These are phyloP conservation scores for Venusia cambrica DNA, from an alignment of 2,888 invertebrate species.

Conservation along the genomic window DNA sequence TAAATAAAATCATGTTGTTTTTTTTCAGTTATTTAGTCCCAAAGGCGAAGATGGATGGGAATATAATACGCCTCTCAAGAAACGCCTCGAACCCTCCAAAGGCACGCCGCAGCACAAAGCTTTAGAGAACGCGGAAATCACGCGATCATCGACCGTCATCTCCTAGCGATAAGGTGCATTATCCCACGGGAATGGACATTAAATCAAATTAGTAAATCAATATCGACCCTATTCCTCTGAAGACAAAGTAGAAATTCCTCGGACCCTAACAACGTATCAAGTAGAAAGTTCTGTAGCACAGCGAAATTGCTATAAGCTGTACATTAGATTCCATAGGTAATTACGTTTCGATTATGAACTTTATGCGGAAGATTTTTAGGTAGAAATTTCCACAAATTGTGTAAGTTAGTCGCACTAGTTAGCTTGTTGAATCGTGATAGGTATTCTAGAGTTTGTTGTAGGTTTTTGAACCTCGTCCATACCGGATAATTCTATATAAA, in stretches of 20 bases:
- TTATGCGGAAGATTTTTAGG: slow-evolving; percentile 30
- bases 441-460: too few species aligned
- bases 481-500: too few species aligned
- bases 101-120: slow-evolving; percentile 47
- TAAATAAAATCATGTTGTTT: slow-evolving; percentile 3
- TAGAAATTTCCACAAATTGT: slow-evolving; percentile 18
- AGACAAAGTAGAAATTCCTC: slow-evolving; percentile 29
- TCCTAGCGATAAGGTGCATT: slow-evolving; percentile 22
- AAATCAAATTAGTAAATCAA: too few species aligned
- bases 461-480: too few species aligned
- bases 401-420: slow-evolving; percentile 13
- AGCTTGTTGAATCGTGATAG: slow-evolving; percentile 15
- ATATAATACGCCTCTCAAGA: slow-evolving; percentile 74
- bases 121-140: slow-evolving; percentile 47
- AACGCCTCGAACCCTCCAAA: slow-evolving; percentile 47
- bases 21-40: slow-evolving; percentile 84
- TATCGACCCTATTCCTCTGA: slow-evolving; percentile 38
- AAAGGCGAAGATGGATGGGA: slow-evolving; percentile 84
- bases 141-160: slow-evolving; percentile 57
- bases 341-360: slow-evolving; percentile 25
- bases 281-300: slow-evolving; percentile 51
- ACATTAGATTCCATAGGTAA: slow-evolving; percentile 5
- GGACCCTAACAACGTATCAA: slow-evolving; percentile 32
- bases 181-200: too few species aligned
- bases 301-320: slow-evolving; percentile 20